phyloP scores from a whole-genome alignment of 2,797 vertebrate species.

The Dryobates pubescens region DNA sequence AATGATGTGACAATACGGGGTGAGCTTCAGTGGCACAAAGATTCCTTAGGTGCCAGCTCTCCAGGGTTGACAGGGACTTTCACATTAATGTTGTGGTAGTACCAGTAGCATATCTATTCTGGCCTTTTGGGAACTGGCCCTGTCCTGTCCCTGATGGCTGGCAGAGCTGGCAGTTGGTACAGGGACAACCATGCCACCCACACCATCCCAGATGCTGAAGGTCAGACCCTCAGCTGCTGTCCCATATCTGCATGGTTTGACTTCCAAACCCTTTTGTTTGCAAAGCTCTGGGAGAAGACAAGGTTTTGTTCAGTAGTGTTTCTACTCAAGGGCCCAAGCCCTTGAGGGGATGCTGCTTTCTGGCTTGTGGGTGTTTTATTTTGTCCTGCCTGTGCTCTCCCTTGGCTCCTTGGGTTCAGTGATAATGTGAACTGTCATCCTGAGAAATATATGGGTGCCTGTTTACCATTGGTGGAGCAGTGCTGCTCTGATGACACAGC shows the following conservation, averaged over 20 bases:
- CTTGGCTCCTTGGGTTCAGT: neutral
- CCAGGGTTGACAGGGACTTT: neutral
- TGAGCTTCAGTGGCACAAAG: neutral
- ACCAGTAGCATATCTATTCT: neutral
- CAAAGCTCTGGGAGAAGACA: neutral
- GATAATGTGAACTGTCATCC: neutral
- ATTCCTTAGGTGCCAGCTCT: neutral
- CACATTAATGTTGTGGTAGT: neutral
- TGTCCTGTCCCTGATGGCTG: neutral
- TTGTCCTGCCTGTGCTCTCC: neutral
- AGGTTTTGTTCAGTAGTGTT: rapidly evolving
- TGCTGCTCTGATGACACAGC: neutral
- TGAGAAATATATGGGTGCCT: neutral
- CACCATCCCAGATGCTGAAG: neutral
- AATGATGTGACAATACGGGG: neutral
- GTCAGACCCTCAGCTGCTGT: neutral
- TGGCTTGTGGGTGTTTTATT: neutral
- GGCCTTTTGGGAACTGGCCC: neutral
- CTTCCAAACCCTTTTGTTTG: neutral
- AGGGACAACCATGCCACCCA: neutral
- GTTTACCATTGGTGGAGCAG: neutral
- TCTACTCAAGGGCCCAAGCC: neutral
- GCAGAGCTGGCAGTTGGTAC: neutral
- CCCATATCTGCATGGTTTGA: neutral
- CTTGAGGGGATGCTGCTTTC: rapidly evolving